Evolutionary conservation across 2,113 vertebrate genomes (phyloP).

Genomic region (Megalops atlanticus): DNA sequence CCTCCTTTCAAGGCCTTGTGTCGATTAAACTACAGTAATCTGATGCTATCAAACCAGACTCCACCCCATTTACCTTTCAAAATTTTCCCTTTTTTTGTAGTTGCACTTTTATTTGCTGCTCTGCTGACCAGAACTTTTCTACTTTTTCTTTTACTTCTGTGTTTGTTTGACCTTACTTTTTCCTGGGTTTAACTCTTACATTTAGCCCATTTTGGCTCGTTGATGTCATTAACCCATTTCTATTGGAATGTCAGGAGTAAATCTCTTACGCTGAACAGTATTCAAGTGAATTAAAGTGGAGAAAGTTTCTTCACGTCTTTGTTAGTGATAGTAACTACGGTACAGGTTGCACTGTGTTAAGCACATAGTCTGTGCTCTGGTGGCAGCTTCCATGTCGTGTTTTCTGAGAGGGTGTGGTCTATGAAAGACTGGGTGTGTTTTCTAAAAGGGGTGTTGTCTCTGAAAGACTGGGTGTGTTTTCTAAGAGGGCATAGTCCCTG

Average conservation of each 20-base stretch:
- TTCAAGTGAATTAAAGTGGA: background rate
- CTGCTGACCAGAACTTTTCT: too few relatives aligned
- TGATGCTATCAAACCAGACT: background rate
- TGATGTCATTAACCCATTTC: background rate
- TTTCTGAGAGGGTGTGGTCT: background rate
- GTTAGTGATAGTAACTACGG: background rate
- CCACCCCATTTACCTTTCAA: slow-evolving; percentile 33
- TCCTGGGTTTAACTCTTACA: background rate
- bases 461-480: background rate
- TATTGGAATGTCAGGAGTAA: background rate
- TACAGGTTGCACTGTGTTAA: background rate
- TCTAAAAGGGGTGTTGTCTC: background rate
- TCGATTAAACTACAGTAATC: background rate
- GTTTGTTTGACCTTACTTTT: background rate
- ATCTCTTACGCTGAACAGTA: background rate
- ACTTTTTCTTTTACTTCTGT: slow-evolving; percentile 18
- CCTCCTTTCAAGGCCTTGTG: too few relatives aligned
- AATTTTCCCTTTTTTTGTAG: slow-evolving; percentile 19
- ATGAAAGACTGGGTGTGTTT: background rate
- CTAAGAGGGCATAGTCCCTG: background rate
- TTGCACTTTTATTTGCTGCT: slow-evolving; percentile 30
- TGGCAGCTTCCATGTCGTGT: too few relatives aligned
- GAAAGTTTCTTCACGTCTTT: background rate
- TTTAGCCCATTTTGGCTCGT: background rate
- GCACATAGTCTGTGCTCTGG: background rate